Conservation (phyloP, 2,113 vertebrate species). For the Sinosuthora webbiana region DNA sequence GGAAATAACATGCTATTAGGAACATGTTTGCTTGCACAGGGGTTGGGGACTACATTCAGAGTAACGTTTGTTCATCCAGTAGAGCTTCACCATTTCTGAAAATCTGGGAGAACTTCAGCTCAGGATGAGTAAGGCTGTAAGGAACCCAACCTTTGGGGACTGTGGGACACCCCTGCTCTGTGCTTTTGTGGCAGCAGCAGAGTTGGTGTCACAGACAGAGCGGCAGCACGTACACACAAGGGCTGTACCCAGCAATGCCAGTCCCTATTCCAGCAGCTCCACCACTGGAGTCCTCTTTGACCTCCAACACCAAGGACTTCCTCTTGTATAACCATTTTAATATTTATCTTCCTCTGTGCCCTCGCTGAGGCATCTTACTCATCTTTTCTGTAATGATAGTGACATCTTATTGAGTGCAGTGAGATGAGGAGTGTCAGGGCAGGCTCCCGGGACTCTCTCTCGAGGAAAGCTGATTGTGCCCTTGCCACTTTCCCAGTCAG, state of each 20-base stretch:
- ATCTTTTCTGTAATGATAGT: neutral
- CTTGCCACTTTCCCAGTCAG: neutral
- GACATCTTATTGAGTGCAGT: neutral
- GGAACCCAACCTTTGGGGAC: neutral
- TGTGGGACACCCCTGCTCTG: neutral
- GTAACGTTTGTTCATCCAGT: fast-evolving
- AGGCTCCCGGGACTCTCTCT: neutral
- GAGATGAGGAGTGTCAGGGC: neutral
- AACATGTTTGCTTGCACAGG: neutral
- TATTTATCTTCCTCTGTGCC: neutral
- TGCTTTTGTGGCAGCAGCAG: neutral
- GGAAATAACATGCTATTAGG: neutral
- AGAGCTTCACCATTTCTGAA: neutral
- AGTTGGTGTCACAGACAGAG: neutral
- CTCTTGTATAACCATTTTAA: neutral
- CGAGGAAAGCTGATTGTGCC: fast-evolving
- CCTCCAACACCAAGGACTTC: neutral
- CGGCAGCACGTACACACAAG: fast-evolving
- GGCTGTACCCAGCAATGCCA: neutral
- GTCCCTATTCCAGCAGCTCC: neutral
- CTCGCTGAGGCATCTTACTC: neutral
- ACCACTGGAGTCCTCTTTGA: neutral
- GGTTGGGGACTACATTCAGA: neutral
- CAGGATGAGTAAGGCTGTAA: neutral
- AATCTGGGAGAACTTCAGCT: neutral